These are phyloP conservation scores for Pardalotus punctatus DNA, from an alignment of 2,113 vertebrate genomes.

Conservation along the genomic window DNA sequence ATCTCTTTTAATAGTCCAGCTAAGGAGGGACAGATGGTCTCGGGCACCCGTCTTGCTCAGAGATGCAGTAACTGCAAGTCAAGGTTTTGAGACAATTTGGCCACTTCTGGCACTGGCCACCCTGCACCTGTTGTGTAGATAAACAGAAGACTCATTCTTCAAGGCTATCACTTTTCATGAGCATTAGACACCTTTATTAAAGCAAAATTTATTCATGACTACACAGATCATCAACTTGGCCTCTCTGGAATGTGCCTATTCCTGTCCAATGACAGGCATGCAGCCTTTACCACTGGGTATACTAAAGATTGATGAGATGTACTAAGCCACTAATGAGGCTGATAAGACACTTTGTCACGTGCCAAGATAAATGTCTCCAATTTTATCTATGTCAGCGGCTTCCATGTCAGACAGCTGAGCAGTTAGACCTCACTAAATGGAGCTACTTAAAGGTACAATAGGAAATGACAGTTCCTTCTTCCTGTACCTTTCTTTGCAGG, in stretches of 20 bases:
- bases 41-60: background rate
- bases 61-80: background rate
- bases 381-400: constrained; percentile 50
- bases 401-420: constrained; percentile 28
- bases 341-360: constrained; percentile 59
- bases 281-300: constrained; percentile 43
- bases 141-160: constrained; percentile 37
- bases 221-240: constrained; percentile 55
- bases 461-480: background rate
- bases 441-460: constrained; percentile 20
- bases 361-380: constrained; percentile 58
- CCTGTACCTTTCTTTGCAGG: background rate
- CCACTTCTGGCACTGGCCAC: background rate
- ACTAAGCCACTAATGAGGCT: constrained; percentile 62
- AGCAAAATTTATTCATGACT: constrained; percentile 60
- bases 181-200: constrained; percentile 60
- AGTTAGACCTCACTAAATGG: constrained; percentile 19
- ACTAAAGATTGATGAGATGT: constrained; percentile 55
- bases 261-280: constrained; percentile 31
- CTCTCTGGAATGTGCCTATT: constrained; percentile 44
- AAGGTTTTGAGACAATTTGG: background rate
- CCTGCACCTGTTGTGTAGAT: constrained; percentile 52
- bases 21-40: constrained; percentile 3
- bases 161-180: constrained; percentile 45
- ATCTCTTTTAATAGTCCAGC: background rate